Conservation (phyloP, 2,797 vertebrate genomes). For the Chiroxiphia lanceolata region DNA sequence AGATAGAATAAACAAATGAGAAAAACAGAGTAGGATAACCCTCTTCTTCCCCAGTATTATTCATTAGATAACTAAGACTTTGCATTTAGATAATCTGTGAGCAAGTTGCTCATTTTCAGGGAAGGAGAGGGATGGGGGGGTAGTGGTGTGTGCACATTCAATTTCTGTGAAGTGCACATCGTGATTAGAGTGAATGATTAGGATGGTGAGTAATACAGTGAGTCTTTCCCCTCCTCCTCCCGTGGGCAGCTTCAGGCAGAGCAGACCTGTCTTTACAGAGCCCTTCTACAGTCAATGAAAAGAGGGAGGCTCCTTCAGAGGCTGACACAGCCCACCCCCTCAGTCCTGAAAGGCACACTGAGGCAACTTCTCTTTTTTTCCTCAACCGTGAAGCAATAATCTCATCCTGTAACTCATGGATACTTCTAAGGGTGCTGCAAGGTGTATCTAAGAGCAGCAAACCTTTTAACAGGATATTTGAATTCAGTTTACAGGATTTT, state of each 20-base stretch:
- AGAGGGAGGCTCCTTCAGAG: neutral
- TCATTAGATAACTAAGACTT: neutral
- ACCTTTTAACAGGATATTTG: neutral
- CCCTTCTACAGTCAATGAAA: neutral
- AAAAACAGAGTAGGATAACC: neutral
- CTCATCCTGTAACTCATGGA: neutral
- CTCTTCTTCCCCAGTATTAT: neutral
- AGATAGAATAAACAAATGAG: neutral
- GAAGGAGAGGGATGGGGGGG: neutral
- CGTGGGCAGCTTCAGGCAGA: neutral
- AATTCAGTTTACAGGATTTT: neutral
- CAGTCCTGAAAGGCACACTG: neutral
- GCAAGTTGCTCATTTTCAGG: neutral
- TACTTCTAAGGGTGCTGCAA: neutral
- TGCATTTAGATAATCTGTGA: neutral
- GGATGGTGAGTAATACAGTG: neutral
- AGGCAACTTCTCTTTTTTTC: neutral
- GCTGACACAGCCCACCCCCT: fast-evolving
- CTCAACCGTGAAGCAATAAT: neutral
- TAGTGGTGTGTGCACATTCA: fast-evolving
- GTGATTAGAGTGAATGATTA: neutral
- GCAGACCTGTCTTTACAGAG: neutral
- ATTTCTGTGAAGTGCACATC: neutral
- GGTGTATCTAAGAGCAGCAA: neutral
- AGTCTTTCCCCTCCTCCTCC: neutral